Conservation (phyloP, 2,888 invertebrate genomes). For the Blera fallax region DNA sequence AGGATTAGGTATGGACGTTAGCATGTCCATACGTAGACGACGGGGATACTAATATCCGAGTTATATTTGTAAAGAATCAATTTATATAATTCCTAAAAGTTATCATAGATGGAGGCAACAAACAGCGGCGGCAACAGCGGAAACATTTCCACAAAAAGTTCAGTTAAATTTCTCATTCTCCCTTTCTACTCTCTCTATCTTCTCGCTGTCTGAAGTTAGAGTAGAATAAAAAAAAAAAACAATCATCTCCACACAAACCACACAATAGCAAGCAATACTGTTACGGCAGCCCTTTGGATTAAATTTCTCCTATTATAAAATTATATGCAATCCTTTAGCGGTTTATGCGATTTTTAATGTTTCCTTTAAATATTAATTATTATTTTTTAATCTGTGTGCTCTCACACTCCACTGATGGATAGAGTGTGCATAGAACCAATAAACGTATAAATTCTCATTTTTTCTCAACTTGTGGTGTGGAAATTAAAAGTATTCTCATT, state of each 20-base stretch:
- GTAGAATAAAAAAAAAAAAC: background rate
- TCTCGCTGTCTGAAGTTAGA: background rate
- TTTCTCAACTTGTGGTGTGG: background rate
- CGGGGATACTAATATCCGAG: constrained; percentile 51
- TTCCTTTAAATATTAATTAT: background rate
- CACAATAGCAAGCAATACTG: constrained; percentile 33
- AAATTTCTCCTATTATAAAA: background rate
- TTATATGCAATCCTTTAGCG: background rate
- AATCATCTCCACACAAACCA: background rate
- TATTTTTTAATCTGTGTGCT: background rate
- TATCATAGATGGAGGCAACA: constrained; percentile 36
- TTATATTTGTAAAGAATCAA: constrained; percentile 54
- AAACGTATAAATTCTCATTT: background rate
- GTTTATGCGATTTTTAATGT: background rate
- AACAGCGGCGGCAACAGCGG: background rate
- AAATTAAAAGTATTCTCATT: constrained; percentile 16
- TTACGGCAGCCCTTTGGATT: constrained; percentile 36
- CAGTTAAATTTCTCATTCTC: background rate
- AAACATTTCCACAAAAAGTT: background rate
- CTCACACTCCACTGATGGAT: background rate
- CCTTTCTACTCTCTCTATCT: background rate
- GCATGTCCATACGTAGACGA: constrained; percentile 15
- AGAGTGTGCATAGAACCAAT: background rate
- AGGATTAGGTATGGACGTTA: constrained; percentile 75
- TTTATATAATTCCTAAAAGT: constrained; percentile 61